A percentile compares a stretch with the other conserved stretches of the same genome.
phyloP scores from a whole-genome alignment of 2,888 invertebrate genomes.

The Brenthis ino region DNA sequence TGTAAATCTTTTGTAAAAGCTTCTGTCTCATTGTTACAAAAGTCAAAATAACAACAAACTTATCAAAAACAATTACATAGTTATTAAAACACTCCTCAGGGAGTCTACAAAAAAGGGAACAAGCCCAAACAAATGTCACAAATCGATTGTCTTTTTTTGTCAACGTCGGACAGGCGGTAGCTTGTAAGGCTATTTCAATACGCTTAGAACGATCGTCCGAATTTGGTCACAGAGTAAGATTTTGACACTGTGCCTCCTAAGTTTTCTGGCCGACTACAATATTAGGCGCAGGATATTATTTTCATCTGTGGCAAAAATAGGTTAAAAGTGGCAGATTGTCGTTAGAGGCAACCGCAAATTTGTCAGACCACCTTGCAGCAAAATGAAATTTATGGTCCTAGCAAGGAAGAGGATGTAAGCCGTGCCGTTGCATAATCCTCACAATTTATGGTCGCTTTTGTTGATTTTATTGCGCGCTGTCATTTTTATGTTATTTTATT shows the following conservation, averaged over 20 bases:
- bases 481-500: conserved; percentile 58
- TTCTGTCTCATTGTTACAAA: conserved; percentile 15
- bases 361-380: conserved; percentile 81
- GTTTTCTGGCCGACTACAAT: conserved; percentile 30
- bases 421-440: conserved; percentile 79
- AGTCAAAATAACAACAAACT: conserved; percentile 58
- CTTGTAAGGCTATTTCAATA: conserved; percentile 39
- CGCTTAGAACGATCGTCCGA: background rate
- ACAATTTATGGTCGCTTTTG: conserved; percentile 75
- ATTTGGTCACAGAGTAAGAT: conserved; percentile 46
- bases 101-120: conserved; percentile 48
- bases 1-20: conserved; percentile 22
- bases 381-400: conserved; percentile 77
- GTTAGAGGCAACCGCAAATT: conserved; percentile 74
- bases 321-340: conserved; percentile 46
- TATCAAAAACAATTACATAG: conserved; percentile 63
- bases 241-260: conserved; percentile 10
- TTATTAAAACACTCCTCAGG: conserved; percentile 57
- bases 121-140: conserved; percentile 47
- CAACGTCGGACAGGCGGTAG: conserved; percentile 42
- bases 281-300: conserved; percentile 20
- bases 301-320: conserved; percentile 43
- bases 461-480: conserved; percentile 66
- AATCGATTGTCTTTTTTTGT: conserved; percentile 53
- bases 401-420: conserved; percentile 74